Conservation (phyloP, 2,113 vertebrate genomes). For the Lophius piscatorius region DNA sequence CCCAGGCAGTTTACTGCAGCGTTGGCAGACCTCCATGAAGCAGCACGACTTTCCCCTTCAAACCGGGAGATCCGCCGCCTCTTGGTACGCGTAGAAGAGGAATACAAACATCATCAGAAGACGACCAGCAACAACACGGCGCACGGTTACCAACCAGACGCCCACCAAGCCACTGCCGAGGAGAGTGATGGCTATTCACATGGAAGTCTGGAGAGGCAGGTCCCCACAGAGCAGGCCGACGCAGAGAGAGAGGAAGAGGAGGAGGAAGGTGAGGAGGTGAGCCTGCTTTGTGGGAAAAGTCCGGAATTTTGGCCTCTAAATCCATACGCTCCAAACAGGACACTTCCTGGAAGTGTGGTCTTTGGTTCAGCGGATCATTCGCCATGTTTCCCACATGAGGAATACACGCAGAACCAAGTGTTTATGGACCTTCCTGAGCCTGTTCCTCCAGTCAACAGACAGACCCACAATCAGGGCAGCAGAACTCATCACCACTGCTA, state of each 20-base stretch:
- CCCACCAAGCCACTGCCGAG: constrained; percentile 72
- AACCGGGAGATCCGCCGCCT: constrained; percentile 94
- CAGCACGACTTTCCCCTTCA: constrained; percentile 89
- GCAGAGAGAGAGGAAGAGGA: constrained; percentile 62
- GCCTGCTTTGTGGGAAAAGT: constrained; percentile 68
- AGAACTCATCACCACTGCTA: constrained; percentile 90
- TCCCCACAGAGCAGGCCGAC: constrained; percentile 64
- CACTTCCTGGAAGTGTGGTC: constrained; percentile 80
- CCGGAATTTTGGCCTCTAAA: constrained; percentile 75
- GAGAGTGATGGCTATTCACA: constrained; percentile 61
- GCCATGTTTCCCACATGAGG: constrained; percentile 74
- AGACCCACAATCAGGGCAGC: constrained; percentile 89
- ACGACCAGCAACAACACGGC: constrained; percentile 71
- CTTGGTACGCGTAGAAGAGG: constrained; percentile 91
- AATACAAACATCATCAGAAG: constrained; percentile 89
- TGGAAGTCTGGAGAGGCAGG: constrained; percentile 68
- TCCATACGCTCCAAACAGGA: constrained; percentile 79
- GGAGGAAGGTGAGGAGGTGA: constrained; percentile 65
- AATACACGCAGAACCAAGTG: constrained; percentile 61
- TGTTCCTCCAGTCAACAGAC: constrained; percentile 76
- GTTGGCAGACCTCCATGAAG: constrained; percentile 91
- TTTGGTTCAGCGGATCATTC: constrained; percentile 75
- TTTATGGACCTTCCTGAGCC: constrained; percentile 75
- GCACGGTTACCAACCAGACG: constrained; percentile 71
- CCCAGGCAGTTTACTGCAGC: constrained; percentile 91